Base-by-base conservation (phyloP, 2,113 vertebrate genomes). In the Chlamydotis undulata region DNA sequence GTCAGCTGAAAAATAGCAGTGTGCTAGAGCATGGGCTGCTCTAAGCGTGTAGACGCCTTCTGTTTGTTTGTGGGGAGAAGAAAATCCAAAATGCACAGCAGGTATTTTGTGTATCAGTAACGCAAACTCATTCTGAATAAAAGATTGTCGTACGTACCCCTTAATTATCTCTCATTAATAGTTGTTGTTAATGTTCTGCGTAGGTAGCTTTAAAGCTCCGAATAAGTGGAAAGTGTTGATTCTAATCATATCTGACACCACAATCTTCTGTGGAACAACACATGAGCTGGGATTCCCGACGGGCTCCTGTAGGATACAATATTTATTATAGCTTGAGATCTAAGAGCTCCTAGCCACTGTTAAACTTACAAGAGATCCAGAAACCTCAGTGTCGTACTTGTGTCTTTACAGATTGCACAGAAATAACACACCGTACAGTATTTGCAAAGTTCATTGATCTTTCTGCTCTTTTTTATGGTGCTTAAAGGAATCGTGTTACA, bases 161-260 rank as follows among this genome's bases (percentile, higher is more conserved):
- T 31, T 41, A 59, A 70, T 61, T 47, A 18, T 81, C 78, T 91
- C 95, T 93, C 88, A 93, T 96, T 90, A 93, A 47, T 68, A 91
- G 87, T 49, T 92, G 67, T 85, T 90, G 74, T 68, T 94, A 91
- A 84, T 73, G 90, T 88, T 95, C 94, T 95, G 96, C 22, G 53
- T 83, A 94, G 95, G 95, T 91, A 75, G 89, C 91, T 93, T 97
- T 97, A 97, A 97, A 94, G 89, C 79, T 87, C 89, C 78, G 78
- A 94, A 93, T 94, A 97, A 97, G 89, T 90, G 83, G 69, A 77
- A 97, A 97, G 79, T 94, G 95, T 96, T 98, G 97, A 98, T 97
- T 97, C 85, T 98, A 98, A 98, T 96, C 92, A 84, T 93, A 97
- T 94, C 94, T 98, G 98, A 98, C 98, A 97, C 97, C 94, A 97